Conservation (phyloP, 1,140 invertebrate genomes). For the Proctacanthus coquilletti region DNA sequence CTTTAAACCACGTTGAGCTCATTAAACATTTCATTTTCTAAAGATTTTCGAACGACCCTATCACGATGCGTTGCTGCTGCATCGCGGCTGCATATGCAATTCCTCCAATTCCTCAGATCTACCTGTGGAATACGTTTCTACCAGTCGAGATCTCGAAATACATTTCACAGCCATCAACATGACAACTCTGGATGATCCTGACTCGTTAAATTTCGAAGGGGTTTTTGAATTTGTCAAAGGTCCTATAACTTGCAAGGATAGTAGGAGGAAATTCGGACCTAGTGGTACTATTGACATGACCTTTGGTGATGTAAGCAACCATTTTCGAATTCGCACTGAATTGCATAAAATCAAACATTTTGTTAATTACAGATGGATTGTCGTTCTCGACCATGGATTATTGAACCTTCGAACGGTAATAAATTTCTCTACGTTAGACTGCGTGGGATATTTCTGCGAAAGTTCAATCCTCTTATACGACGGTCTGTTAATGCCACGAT, state of each 20-base stretch:
- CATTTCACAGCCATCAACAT: constrained; percentile 66
- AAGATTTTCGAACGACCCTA: constrained; percentile 58
- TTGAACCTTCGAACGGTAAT: constrained; percentile 49
- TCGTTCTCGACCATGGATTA: constrained; percentile 59
- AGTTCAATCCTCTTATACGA: constrained; percentile 19
- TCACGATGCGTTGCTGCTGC: constrained; percentile 41
- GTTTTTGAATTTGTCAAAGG: constrained; percentile 63
- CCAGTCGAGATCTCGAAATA: constrained; percentile 59
- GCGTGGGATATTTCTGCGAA: constrained; percentile 26
- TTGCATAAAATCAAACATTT: neutral
- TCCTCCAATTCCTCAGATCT: constrained; percentile 27
- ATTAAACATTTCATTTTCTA: constrained; percentile 1
- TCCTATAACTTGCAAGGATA: constrained; percentile 42
- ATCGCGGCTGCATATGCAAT: constrained; percentile 47
- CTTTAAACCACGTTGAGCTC: neutral
- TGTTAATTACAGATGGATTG: constrained; percentile 45
- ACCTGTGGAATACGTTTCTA: constrained; percentile 62
- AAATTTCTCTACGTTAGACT: constrained; percentile 29
- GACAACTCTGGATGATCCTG: constrained; percentile 68
- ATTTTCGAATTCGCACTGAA: neutral
- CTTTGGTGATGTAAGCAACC: constrained; percentile 45
- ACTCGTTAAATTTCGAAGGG: constrained; percentile 68
- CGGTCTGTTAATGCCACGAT: constrained; percentile 20
- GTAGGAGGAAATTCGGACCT: constrained; percentile 49
- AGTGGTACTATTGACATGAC: constrained; percentile 59